phyloP scores from a whole-genome alignment of 2,888 invertebrate genomes.

The Leptura quadrifasciata region DNA sequence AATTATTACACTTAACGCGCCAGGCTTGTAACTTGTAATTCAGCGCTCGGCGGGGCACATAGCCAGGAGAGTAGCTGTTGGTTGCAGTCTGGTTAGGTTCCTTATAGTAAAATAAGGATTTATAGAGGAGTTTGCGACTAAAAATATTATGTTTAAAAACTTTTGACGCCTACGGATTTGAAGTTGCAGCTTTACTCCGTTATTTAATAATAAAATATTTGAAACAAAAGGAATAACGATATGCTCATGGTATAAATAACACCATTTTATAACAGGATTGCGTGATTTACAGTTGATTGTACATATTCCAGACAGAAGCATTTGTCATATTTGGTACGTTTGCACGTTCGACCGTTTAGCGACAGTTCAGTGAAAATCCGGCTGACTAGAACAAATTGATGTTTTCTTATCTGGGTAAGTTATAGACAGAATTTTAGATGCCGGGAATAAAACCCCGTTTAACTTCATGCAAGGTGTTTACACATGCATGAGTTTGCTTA shows the following conservation, averaged over 20 bases:
- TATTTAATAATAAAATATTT: neutral
- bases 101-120: too few relatives aligned
- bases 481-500: neutral
- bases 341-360: neutral
- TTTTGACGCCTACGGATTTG: too few relatives aligned
- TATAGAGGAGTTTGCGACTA: too few relatives aligned
- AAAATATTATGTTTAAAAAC: too few relatives aligned
- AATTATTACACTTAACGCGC: too few relatives aligned
- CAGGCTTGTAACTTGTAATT: too few relatives aligned
- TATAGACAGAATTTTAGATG: neutral
- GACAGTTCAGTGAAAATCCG: constrained; percentile 7
- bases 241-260: neutral
- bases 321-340: constrained; percentile 3
- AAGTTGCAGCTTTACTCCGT: too few relatives aligned
- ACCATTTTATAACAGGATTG: neutral
- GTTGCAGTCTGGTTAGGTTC: too few relatives aligned
- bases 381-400: constrained; percentile 4
- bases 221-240: neutral
- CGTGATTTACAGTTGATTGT: neutral
- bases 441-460: neutral
- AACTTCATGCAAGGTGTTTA: constrained; percentile 3
- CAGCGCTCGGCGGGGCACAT: too few relatives aligned
- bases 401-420: constrained; percentile 7
- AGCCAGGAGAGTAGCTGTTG: too few relatives aligned
- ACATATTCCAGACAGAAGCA: constrained; percentile 3